Evolutionary conservation across 1,140 invertebrate genomes (phyloP).

Genomic region (Aphis gossypii): DNA sequence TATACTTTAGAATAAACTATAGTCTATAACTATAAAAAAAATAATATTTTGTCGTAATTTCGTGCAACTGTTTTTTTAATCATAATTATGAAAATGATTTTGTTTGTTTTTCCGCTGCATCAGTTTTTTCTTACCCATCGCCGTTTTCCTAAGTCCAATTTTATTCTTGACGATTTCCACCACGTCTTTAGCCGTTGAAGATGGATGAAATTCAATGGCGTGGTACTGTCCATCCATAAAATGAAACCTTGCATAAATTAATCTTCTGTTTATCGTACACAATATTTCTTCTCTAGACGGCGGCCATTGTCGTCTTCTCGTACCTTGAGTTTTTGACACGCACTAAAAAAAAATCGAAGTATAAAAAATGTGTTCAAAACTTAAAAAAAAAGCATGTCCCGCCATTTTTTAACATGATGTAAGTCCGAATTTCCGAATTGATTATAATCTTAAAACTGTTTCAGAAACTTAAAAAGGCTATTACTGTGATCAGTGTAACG

Average conservation of each 20-base stretch:
- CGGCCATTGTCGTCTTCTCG: conserved; percentile 86
- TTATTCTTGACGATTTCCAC: conserved; percentile 89
- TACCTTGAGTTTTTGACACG: conserved; percentile 84
- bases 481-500: no score
- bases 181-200: conserved; percentile 89
- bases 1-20: no score
- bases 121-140: conserved; percentile 69
- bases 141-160: conserved; percentile 85
- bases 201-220: conserved; percentile 93
- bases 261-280: conserved; percentile 88
- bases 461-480: neutral
- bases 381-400: neutral
- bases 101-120: neutral
- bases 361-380: neutral
- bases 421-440: neutral
- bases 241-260: conserved; percentile 89
- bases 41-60: neutral
- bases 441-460: neutral
- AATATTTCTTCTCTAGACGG: conserved; percentile 92
- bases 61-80: neutral
- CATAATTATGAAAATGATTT: neutral
- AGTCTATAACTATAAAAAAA: no score
- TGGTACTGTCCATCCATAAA: conserved; percentile 95
- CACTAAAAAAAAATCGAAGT: conserved; percentile 67
- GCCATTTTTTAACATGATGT: neutral